Base-by-base conservation (phyloP, 92 coral and sea anemone species). In the Metridium senile region DNA sequence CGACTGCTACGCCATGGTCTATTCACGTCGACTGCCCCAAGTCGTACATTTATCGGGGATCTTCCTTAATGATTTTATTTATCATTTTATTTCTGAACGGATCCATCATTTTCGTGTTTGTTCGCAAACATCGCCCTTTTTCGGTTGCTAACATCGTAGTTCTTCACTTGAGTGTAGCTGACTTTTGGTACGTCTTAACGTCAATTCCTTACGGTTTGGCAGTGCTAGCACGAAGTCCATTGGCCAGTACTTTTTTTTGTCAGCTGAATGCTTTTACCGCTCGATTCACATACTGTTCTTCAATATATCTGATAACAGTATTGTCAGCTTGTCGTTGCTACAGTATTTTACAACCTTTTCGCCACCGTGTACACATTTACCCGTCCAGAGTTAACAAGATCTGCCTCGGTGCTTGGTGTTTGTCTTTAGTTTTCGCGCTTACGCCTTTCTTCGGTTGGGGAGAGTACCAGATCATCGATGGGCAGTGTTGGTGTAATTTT, bases 121-220 rank as follows among this genome's bases (percentile, higher is more conserved):
- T n/a, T 45, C 51, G 7, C 51, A n/a, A n/a, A n/a, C 51, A 7
- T 45, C 51, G 51, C 16, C 51, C 16, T 45, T 16, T 45, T 45
- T 45, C 51, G 16, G 51, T 45, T 7, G 51, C 9, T 7, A 45
- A 16, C 7, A 45, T 45, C 7, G 16, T 45, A 7, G 16, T 45
- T 45, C 51, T 45, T 7, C 66, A 66, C 75, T 78, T 64, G 51
- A 66, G 56, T 28, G 34, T 46, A 47, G 46, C 3, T 22, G 29
- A 21, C 19, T 45, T 45, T 16, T 45, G 7, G 51, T 7, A 7
- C 9, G 7, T 16, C 51, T 45, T 7, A 7, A 45, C 51, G 16
- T 7, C 51, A 7, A 45, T 45, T 45, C 51, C 51, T 7, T 45
- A 45, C 51, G n/a, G n/a, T n/a, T n/a, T n/a, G n/a, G n/a, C n/a